Base-by-base conservation (phyloP, 1,140 invertebrate species). In the Dryas iulia region DNA sequence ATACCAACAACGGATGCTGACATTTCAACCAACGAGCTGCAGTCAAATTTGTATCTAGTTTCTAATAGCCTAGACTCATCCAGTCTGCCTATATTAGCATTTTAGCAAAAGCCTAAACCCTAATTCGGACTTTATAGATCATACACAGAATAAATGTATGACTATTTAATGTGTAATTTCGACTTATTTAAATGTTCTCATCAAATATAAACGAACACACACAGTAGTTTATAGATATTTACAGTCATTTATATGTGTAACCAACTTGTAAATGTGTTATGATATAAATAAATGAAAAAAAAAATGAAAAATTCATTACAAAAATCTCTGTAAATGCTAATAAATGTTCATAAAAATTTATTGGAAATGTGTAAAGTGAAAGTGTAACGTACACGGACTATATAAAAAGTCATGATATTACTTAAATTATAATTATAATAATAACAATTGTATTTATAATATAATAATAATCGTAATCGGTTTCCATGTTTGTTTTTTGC, bases 61-160 rank as follows among this genome's bases (percentile, higher is more conserved):
- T 31, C 52, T 8, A 56, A 26, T n/a, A 31, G 52, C 26, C 11
- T 63, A 10, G 61, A 54, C 14, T 39, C 60, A n/a, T 62, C 60
- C n/a, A 6, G 56, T 18, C 30, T 71, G 35, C 73, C 73, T 8
- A 39, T 74, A 28, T 21, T 74, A 23, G 73, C 65, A 26, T 74
- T 74, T 56, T 74, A 71, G 68, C 71, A 69, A 56, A 62, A 72
- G 26, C 57, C 11, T 14, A 62, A 58, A 62, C 30, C n/a, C 14
- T 21, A 31, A 14, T 56, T 18, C 21, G 39, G 14, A 56, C 53
- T 25, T 12, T 56, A 25, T 53, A 12, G n/a, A 56, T 3, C 24
- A 56, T 56, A 21, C 18, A 47, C n/a, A 18, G 14, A 47, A 47
- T 10, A 47, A 14, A 8, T 47, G 14, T 47, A 47, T 47, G 18